phyloP scores from a whole-genome alignment of 2,113 vertebrate species.

The Grus americana region DNA sequence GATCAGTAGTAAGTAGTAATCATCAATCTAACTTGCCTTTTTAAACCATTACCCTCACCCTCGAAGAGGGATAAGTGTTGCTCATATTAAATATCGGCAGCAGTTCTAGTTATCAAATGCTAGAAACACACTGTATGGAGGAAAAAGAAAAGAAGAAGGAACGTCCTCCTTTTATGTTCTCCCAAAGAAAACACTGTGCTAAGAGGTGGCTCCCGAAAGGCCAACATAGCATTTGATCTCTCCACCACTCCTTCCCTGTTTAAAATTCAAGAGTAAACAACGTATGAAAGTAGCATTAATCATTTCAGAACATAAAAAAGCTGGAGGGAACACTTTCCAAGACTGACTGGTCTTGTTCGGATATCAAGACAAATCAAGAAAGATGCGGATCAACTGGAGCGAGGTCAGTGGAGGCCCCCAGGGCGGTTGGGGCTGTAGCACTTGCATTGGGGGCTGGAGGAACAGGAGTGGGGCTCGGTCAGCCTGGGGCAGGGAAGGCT shows the following conservation, averaged over 20 bases:
- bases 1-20: neutral
- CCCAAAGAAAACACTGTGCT: neutral
- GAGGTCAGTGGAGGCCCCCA: neutral
- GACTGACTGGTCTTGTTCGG: neutral
- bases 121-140: neutral
- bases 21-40: neutral
- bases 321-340: neutral
- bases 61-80: neutral
- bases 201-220: neutral
- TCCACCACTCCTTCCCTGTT: neutral
- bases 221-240: neutral
- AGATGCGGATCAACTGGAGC: neutral
- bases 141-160: neutral
- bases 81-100: neutral
- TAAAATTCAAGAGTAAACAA: constrained; percentile 15
- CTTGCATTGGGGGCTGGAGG: neutral
- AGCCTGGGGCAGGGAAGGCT: neutral
- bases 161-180: neutral
- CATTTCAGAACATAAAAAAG: neutral
- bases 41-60: neutral
- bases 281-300: neutral
- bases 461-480: neutral
- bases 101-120: neutral
- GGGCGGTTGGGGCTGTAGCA: neutral
- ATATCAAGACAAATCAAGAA: constrained; percentile 5